A percentile compares a stretch with the other conserved stretches of the same genome.
Conservation (phyloP, 2,888 invertebrate species). For the Mylabris sibirica region DNA sequence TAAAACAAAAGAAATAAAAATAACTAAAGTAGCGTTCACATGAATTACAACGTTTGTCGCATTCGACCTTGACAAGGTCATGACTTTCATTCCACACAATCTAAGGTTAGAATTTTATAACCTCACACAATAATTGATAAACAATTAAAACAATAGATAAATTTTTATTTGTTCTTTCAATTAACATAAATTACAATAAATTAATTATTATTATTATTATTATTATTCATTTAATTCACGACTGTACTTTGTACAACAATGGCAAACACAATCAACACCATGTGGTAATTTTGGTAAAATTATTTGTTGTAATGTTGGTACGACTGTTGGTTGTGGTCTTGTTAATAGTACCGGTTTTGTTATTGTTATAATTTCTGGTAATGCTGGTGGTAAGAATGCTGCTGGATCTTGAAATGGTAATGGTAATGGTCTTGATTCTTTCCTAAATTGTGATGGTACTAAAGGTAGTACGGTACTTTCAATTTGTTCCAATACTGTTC, state of each 20-base stretch:
- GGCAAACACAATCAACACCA: not conserved
- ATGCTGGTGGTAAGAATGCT: not conserved
- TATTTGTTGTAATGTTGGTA: not conserved
- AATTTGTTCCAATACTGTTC: constrained; percentile 23
- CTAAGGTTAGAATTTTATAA: not conserved
- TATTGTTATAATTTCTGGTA: not conserved
- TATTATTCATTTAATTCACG: not conserved
- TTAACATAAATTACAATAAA: not conserved
- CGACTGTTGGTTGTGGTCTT: not conserved
- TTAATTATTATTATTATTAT: not conserved
- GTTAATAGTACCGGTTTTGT: not conserved
- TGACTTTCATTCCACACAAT: no score
- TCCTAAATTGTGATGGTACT: not conserved
- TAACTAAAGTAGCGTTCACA: no score
- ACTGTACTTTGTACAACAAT: not conserved
- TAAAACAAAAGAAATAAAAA: no score
- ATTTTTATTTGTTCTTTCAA: not conserved
- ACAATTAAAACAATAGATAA: not conserved
- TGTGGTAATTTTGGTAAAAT: not conserved
- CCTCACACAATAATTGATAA: not conserved
- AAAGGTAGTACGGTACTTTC: not conserved
- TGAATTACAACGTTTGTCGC: no score
- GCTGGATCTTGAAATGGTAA: not conserved
- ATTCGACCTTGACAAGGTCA: no score
- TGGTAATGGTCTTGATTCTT: not conserved